Percentiles rank a stretch among this genome's conserved stretches.
These are phyloP conservation scores for Noctua janthe DNA, from an alignment of 2,888 invertebrate genomes.

Conservation along the genomic window DNA sequence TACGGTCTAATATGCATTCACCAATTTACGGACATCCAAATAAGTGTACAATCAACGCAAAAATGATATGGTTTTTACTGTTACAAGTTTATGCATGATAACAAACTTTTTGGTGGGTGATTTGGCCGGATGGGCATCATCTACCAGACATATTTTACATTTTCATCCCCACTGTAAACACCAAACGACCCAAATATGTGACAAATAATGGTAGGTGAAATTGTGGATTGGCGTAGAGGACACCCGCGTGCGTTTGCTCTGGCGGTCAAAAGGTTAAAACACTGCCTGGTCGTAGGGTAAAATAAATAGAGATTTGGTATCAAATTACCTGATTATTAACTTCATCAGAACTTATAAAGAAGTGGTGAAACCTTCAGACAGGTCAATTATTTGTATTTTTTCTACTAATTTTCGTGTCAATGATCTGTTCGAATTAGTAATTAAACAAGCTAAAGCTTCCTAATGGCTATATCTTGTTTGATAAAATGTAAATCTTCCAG, in stretches of 20 bases:
- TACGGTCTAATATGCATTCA: background rate
- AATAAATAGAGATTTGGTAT: background rate
- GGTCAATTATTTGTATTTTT: background rate
- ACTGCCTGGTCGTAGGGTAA: background rate
- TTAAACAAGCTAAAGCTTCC: background rate
- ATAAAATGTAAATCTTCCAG: conserved; percentile 6
- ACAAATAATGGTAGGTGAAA: too few relatives aligned
- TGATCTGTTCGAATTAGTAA: background rate
- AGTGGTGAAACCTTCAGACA: background rate
- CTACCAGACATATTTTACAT: background rate
- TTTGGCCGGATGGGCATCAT: background rate
- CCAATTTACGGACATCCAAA: background rate
- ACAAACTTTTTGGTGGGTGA: too few relatives aligned
- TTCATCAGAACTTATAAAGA: background rate
- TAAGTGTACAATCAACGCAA: background rate
- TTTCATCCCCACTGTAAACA: too few relatives aligned
- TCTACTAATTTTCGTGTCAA: background rate
- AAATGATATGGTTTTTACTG: background rate
- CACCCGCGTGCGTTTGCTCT: too few relatives aligned
- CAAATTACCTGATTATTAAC: background rate
- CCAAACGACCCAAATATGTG: too few relatives aligned
- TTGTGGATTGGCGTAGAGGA: too few relatives aligned
- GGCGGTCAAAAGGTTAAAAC: background rate
- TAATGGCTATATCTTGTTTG: conserved; percentile 5
- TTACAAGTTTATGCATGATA: background rate